Evolutionary conservation across 2,888 invertebrate genomes (phyloP), one percentile per base, ranked within the genome.

Genomic region (Conops quadrifasciatus): DNA sequence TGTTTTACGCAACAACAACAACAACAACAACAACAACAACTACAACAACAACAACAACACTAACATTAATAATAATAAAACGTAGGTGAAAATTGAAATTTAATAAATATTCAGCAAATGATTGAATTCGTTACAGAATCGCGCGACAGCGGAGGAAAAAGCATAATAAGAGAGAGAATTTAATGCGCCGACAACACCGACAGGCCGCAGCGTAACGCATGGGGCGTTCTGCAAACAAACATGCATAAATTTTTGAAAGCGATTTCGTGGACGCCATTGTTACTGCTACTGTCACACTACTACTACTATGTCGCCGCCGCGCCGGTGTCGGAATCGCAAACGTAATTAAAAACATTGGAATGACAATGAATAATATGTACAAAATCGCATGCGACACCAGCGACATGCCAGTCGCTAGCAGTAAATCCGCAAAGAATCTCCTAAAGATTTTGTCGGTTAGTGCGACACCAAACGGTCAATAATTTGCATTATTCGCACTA

Each of bases 81-180:
- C n/a, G 19, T 43, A 43, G 21, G 24, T 36, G 66, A 19, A 56
- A 56, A 66, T 66, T 66, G 56, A 53, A 56, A 56, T 66, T 66
- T 56, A 66, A 56, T 66, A 43, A 53, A 56, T 56, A n/a, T 26
- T 21, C 24, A 24, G 43, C 43, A 21, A 43, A 21, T 66, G 56
- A 66, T 65, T 65, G 51, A 65, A 65, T 51, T 36, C 43, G 30
- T n/a, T n/a, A n/a, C 9, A 16, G 30, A 9, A 53, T 19, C 65
- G 47, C 28, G 1, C 53, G 24, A n/a, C 1, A 1, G 49, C 49
- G 3, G 2, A 4, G 1, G 19, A n/a, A 21, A 21, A 26, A 11
- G 58, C 36, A 36, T 36, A 36, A 36, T 3, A 26, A 16, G 58
- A 28, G 28, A 4, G 28, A 5, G 28, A 28, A 3, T 5, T 4